Evolutionary conservation across 2,113 vertebrate species (phyloP), one percentile per base, ranked within the genome.

Genomic region (Peromyscus leucopus): DNA sequence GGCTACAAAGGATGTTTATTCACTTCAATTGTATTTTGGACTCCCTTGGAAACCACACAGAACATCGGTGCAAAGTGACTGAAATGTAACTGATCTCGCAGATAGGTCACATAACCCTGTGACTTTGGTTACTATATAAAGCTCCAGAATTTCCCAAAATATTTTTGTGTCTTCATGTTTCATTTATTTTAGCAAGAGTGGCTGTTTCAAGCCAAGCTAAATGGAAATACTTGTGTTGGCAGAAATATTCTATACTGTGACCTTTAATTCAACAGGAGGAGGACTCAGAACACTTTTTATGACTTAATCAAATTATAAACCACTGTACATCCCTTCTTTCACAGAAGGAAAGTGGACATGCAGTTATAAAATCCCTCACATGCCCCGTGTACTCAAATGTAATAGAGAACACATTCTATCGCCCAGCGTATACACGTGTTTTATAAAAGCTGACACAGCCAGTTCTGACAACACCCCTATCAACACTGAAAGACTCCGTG

Each of bases 71-170:
- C 75, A 96, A 48, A 95, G 19, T 79, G 71, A 75, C 76, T 91
- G 74, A 55, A 79, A 48, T 74, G 84, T 94, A 96, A 97, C 72
- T 93, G 88, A 96, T 93, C 84, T 94, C 83, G 67, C n/a, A 94
- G 67, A 65, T 59, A 85, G 42, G 11, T 84, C 86, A 87, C 5
- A 69, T 92, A 87, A 71, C 74, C 48, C 69, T 96, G 87, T 96
- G 94, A 97, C 91, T 93, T 95, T 94, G 86, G 24, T 96, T 97
- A 76, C 93, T 98, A 96, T 96, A 97, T 90, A 97, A 97, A 97
- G 57, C 39, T 91, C 12, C 63, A 94, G 89, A 92, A n/a, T 71
- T 96, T 93, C 86, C 63, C 57, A 93, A 98, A 97, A 95, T 97
- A 97, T 98, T 97, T 98, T 97, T 51, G 31, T 57, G 69, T 72